Evolutionary conservation across 2,888 invertebrate species (phyloP).

Genomic region (Cryptus viduatorius): DNA sequence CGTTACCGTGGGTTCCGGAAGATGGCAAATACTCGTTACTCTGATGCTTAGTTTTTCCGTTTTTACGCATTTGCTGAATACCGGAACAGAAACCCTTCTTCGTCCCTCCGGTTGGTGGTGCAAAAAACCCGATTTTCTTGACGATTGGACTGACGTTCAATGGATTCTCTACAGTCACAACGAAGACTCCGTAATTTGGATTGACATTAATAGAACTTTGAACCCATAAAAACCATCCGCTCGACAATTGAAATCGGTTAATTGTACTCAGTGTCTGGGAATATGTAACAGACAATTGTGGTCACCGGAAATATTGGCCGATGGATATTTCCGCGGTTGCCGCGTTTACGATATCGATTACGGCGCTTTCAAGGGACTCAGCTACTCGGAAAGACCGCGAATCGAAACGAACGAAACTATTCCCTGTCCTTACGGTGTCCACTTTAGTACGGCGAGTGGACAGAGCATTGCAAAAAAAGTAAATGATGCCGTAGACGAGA

Average conservation of each 20-base stretch:
- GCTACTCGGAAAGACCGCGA: conserved; percentile 58
- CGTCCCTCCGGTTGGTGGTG: conserved; percentile 72
- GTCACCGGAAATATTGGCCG: conserved; percentile 65
- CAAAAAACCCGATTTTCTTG: conserved; percentile 67
- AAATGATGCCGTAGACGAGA: background rate
- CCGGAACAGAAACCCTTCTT: conserved; percentile 67
- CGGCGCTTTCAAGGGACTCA: conserved; percentile 40
- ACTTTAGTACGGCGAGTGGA: conserved; percentile 62
- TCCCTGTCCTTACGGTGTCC: conserved; percentile 67
- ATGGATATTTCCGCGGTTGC: conserved; percentile 71
- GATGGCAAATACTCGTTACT: conserved; percentile 70
- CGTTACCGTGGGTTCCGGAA: conserved; percentile 66
- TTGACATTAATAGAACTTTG: background rate
- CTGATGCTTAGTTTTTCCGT: conserved; percentile 64
- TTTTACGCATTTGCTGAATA: conserved; percentile 68
- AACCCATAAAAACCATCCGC: background rate
- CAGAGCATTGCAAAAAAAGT: conserved; percentile 69
- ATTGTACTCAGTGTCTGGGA: conserved; percentile 59
- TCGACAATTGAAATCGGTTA: background rate
- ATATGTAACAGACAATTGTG: conserved; percentile 62
- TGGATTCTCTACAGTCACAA: conserved; percentile 72
- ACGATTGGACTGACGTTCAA: conserved; percentile 68
- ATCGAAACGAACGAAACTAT: conserved; percentile 58
- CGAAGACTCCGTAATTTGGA: conserved; percentile 58
- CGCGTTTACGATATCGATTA: conserved; percentile 68